phyloP scores from a whole-genome alignment of 2,888 invertebrate genomes.

The Andricus curvator region DNA sequence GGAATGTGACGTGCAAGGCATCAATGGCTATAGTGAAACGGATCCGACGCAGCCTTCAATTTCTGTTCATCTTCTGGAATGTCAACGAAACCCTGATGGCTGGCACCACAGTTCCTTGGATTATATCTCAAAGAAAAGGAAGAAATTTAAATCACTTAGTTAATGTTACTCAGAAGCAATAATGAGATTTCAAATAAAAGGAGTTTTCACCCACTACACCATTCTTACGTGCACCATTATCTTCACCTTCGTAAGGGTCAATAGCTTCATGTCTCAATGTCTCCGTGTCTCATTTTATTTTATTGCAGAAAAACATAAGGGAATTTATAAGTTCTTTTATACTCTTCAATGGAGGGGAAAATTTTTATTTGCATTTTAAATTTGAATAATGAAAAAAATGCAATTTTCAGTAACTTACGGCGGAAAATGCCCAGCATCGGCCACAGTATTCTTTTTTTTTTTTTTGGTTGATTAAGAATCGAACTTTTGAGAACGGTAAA shows the following conservation, averaged over 20 bases:
- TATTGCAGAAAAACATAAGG: too few species aligned
- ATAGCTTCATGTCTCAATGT: too few species aligned
- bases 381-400: background rate
- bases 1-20: conserved; percentile 91
- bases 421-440: conserved; percentile 84
- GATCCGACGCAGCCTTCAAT: conserved; percentile 90
- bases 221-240: too few species aligned
- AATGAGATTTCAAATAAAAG: background rate
- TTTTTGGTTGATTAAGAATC: background rate
- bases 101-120: conserved; percentile 85
- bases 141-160: background rate
- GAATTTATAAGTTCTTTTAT: too few species aligned
- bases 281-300: too few species aligned
- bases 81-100: conserved; percentile 89
- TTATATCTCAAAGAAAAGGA: conserved; percentile 79
- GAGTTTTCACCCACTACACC: too few species aligned
- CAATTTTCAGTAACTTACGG: conserved; percentile 68
- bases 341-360: too few species aligned
- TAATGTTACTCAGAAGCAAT: background rate
- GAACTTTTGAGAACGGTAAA: too few species aligned
- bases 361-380: too few species aligned
- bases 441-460: conserved; percentile 85
- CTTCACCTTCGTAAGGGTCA: too few species aligned
- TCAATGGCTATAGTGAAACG: conserved; percentile 91
- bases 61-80: conserved; percentile 88